phyloP scores from a whole-genome alignment of 2,888 invertebrate species.

The Tuta absoluta region DNA sequence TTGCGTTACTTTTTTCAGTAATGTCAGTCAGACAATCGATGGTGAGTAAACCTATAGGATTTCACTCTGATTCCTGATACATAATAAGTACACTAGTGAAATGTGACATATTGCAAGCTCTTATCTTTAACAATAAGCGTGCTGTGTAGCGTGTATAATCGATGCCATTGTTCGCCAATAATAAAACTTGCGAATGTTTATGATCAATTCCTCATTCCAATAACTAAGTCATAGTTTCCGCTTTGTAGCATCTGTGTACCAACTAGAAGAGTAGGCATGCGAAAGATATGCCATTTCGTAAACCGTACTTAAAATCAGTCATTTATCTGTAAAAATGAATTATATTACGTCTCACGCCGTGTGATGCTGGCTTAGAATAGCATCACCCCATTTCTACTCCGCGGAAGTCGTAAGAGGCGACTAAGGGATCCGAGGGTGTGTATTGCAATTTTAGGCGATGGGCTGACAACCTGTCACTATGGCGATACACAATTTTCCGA shows the following conservation, averaged over 20 bases:
- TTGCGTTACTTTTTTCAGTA: not conserved
- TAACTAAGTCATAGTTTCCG: conserved; percentile 42
- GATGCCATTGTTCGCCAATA: conserved; percentile 57
- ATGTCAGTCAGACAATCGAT: not conserved
- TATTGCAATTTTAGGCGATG: too few species aligned
- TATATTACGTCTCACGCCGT: too few species aligned
- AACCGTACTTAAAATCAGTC: too few species aligned
- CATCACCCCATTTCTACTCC: too few species aligned
- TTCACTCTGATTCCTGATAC: not conserved
- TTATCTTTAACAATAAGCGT: conserved; percentile 23
- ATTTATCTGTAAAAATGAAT: too few species aligned
- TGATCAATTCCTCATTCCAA: conserved; percentile 43
- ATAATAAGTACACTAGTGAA: conserved; percentile 38
- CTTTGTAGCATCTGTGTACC: conserved; percentile 23
- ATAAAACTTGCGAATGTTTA: conserved; percentile 51
- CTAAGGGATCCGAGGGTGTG: too few species aligned
- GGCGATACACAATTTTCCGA: too few species aligned
- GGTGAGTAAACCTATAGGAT: not conserved
- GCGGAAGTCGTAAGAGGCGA: too few species aligned
- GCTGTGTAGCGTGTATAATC: conserved; percentile 39
- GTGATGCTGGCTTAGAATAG: too few species aligned
- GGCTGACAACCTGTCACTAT: too few species aligned
- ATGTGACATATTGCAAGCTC: conserved; percentile 56
- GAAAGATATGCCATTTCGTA: too few species aligned
- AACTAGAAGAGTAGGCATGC: too few species aligned